Conservation (phyloP, 2,888 invertebrate genomes). For the Drosophila diplacantha region DNA sequence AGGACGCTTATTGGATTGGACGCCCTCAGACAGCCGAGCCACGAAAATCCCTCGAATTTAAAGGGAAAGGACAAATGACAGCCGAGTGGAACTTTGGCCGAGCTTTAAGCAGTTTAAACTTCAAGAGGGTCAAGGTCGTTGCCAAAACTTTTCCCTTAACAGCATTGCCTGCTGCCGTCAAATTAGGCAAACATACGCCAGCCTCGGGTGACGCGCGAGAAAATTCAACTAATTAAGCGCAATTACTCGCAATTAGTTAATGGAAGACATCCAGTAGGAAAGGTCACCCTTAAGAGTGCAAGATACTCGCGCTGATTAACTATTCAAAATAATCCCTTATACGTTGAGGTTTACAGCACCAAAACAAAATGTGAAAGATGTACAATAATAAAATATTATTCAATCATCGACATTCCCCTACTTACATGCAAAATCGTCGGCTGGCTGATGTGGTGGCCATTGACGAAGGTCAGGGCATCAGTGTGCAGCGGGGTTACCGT, state of each 20-base stretch:
- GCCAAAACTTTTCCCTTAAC: slow-evolving; percentile 27
- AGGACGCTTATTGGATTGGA: slow-evolving; percentile 23
- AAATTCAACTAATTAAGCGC: slow-evolving; percentile 43
- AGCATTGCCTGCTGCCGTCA: slow-evolving; percentile 26
- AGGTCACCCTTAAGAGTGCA: not conserved
- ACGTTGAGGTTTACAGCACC: no score
- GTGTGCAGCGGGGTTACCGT: slow-evolving; percentile 95
- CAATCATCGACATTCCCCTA: slow-evolving; percentile 17
- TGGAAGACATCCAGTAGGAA: slow-evolving; percentile 2
- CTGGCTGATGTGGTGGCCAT: slow-evolving; percentile 93
- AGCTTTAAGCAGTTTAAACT: slow-evolving; percentile 18
- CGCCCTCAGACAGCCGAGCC: slow-evolving; percentile 16
- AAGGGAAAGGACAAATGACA: slow-evolving; percentile 4
- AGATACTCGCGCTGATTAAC: not conserved
- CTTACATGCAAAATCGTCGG: slow-evolving; percentile 92
- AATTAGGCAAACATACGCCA: slow-evolving; percentile 34
- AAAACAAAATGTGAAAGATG: no score
- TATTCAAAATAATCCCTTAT: not conserved
- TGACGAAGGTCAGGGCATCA: slow-evolving; percentile 96
- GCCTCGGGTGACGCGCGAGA: slow-evolving; percentile 20
- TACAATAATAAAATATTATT: no score
- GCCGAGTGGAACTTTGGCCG: not conserved
- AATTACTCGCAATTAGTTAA: slow-evolving; percentile 41
- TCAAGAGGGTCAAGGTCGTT: slow-evolving; percentile 54
- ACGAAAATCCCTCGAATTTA: slow-evolving; percentile 13